These are phyloP conservation scores for Rhyzopertha dominica DNA, from an alignment of 1,140 invertebrate species.

Conservation along the genomic window DNA sequence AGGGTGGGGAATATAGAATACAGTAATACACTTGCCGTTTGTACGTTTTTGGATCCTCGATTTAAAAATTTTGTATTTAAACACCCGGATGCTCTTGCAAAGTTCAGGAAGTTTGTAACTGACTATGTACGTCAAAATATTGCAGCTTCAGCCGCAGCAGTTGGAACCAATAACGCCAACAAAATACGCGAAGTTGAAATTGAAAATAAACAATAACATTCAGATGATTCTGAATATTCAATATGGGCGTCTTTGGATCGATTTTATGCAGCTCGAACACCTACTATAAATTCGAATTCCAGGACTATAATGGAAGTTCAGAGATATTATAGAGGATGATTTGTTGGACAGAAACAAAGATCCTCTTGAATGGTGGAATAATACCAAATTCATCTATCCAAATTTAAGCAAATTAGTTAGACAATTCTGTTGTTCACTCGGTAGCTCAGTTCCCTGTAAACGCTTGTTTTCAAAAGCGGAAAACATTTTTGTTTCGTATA, in stretches of 20 bases:
- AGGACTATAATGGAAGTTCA: constrained; percentile 12
- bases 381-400: too few species aligned
- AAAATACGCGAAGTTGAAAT: too few species aligned
- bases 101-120: constrained; percentile 17
- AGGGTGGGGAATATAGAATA: constrained; percentile 17
- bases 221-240: background rate
- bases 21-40: constrained; percentile 18
- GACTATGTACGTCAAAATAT: constrained; percentile 14
- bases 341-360: too few species aligned
- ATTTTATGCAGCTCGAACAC: background rate
- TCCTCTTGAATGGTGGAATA: too few species aligned
- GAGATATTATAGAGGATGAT: too few species aligned
- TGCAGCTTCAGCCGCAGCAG: constrained; percentile 11
- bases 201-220: background rate
- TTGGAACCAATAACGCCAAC: constrained; percentile 4
- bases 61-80: too few species aligned
- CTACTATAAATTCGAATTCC: constrained; percentile 1
- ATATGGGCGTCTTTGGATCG: constrained; percentile 4
- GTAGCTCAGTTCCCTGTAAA: too few species aligned
- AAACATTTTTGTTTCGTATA: too few species aligned
- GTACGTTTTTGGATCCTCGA: constrained; percentile 29
- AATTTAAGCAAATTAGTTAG: too few species aligned
- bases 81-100: constrained; percentile 12
- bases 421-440: too few species aligned
- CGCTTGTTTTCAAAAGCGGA: too few species aligned